phyloP scores from a whole-genome alignment of 1,140 invertebrate genomes.

The Tetragonula clypearis region DNA sequence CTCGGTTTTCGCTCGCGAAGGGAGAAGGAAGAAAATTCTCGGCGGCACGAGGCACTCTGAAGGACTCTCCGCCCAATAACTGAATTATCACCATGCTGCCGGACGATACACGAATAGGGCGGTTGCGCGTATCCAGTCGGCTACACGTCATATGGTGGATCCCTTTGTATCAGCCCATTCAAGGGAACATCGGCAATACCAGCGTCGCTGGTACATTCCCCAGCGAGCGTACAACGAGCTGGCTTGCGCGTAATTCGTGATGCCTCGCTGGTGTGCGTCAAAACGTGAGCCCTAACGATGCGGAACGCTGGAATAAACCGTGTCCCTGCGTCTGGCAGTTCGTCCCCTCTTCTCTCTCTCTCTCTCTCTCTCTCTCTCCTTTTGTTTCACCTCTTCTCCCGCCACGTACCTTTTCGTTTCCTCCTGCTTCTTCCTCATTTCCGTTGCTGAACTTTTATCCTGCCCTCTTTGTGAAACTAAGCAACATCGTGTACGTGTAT shows the following conservation, averaged over 20 bases:
- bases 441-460: background rate
- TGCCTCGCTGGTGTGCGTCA: conserved; percentile 26
- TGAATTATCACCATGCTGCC: conserved; percentile 67
- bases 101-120: conserved; percentile 73
- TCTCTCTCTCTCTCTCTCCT: background rate
- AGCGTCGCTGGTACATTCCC: conserved; percentile 35
- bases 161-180: conserved; percentile 56
- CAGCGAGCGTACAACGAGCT: conserved; percentile 28
- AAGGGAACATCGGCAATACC: conserved; percentile 41
- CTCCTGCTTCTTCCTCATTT: background rate
- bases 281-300: conserved; percentile 55
- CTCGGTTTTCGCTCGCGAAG: too few species aligned
- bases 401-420: background rate
- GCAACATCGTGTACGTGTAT: too few species aligned
- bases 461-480: background rate
- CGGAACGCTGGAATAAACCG: conserved; percentile 54
- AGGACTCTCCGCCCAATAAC: conserved; percentile 60
- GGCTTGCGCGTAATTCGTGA: conserved; percentile 28
- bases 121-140: conserved; percentile 59
- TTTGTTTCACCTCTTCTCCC: background rate
- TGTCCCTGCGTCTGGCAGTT: conserved; percentile 45
- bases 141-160: conserved; percentile 46
- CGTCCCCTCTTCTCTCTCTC: conserved; percentile 1
- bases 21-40: background rate
- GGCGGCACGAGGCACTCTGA: background rate